Conservation (phyloP, 2,797 vertebrate genomes). For the Taeniopygia guttata region DNA sequence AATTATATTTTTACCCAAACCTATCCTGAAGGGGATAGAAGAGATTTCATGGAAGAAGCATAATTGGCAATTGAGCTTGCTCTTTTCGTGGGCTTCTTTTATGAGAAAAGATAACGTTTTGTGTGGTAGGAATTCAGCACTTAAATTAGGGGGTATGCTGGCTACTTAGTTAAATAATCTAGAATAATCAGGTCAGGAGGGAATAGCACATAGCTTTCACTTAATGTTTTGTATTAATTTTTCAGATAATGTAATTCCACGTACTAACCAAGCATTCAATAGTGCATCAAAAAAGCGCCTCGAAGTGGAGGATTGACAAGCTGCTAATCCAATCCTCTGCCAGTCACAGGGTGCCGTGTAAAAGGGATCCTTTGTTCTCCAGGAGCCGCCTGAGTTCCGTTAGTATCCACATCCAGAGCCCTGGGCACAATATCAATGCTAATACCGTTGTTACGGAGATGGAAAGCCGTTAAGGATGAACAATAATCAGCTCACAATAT, state of each 20-base stretch:
- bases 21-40: slow-evolving; percentile 59
- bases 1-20: slow-evolving; percentile 66
- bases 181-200: slow-evolving; percentile 64
- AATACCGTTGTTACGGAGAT: slow-evolving; percentile 51
- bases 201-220: slow-evolving; percentile 28
- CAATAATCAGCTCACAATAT: slow-evolving; percentile 65
- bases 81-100: slow-evolving; percentile 31
- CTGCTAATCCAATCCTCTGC: slow-evolving; percentile 48
- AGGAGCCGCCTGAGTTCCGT: slow-evolving; percentile 62
- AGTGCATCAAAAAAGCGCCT: background rate
- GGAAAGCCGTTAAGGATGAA: slow-evolving; percentile 42
- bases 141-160: slow-evolving; percentile 52
- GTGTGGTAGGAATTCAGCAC: slow-evolving; percentile 36
- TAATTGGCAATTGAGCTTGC: slow-evolving; percentile 62
- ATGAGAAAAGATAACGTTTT: slow-evolving; percentile 27
- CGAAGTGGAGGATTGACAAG: background rate
- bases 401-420: slow-evolving; percentile 42
- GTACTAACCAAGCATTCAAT: background rate
- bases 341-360: slow-evolving; percentile 22
- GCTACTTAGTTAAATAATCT: slow-evolving; percentile 68
- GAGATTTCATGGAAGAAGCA: slow-evolving; percentile 58
- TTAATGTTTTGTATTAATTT: slow-evolving; percentile 53
- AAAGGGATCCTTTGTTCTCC: slow-evolving; percentile 60
- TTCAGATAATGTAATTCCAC: slow-evolving; percentile 49
- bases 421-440: slow-evolving; percentile 57